Conservation (phyloP, 1,140 invertebrate genomes). For the Thalassaphorura encarpata region DNA sequence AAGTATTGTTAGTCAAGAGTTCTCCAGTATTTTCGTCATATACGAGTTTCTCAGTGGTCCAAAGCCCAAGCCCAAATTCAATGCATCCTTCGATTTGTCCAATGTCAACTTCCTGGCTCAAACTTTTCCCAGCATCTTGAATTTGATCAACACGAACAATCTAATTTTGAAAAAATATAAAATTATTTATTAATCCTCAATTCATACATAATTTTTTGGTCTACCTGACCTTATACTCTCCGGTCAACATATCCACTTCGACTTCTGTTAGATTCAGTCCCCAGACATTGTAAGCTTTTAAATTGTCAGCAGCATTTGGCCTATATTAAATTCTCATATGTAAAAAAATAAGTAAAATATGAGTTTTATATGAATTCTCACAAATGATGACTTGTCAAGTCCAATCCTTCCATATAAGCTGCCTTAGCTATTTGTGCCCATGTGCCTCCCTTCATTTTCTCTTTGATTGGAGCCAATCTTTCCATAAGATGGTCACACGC, state of each 20-base stretch:
- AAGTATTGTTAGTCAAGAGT: slow-evolving; percentile 19
- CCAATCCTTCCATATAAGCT: slow-evolving; percentile 48
- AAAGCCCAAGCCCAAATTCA: slow-evolving; percentile 75
- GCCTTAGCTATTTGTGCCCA: slow-evolving; percentile 55
- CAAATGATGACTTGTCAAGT: slow-evolving; percentile 53
- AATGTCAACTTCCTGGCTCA: slow-evolving; percentile 53
- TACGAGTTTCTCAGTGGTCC: slow-evolving; percentile 43
- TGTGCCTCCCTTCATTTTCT: slow-evolving; percentile 39
- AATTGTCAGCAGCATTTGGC: slow-evolving; percentile 34
- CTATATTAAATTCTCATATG: not conserved
- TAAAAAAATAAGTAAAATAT: no score
- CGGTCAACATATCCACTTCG: slow-evolving; percentile 65
- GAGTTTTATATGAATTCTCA: no score
- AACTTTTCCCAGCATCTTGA: slow-evolving; percentile 62
- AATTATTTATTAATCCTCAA: no score
- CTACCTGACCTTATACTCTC: slow-evolving; percentile 36
- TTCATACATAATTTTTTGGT: not conserved
- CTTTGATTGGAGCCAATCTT: slow-evolving; percentile 51
- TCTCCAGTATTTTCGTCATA: slow-evolving; percentile 22
- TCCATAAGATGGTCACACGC: slow-evolving; percentile 54
- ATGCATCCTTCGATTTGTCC: slow-evolving; percentile 76
- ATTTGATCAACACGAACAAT: slow-evolving; percentile 56
- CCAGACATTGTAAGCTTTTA: slow-evolving; percentile 51
- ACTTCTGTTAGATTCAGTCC: slow-evolving; percentile 54
- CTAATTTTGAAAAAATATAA: no score